Conservation (phyloP, 1,140 invertebrate genomes). For the Drosophila sproati region DNA sequence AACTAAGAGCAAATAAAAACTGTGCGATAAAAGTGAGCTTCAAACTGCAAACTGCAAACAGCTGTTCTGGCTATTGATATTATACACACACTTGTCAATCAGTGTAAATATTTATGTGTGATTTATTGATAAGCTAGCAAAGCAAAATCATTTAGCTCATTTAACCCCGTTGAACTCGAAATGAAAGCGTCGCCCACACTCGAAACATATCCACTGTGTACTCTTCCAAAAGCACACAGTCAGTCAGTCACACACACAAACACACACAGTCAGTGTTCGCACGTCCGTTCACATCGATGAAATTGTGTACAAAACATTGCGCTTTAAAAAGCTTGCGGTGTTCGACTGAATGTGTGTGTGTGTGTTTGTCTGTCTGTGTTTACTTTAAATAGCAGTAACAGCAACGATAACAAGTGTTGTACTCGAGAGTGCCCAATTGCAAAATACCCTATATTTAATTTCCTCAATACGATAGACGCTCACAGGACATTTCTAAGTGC, state of each 20-base stretch:
- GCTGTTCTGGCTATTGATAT: conserved; percentile 46
- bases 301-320: conserved; percentile 32
- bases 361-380: background rate
- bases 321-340: conserved; percentile 25
- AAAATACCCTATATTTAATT: no score
- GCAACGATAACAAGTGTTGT: conserved; percentile 26
- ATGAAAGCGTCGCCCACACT: conserved; percentile 37
- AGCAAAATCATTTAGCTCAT: conserved; percentile 28
- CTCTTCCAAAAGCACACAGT: conserved; percentile 1
- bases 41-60: conserved; percentile 58
- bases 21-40: conserved; percentile 25
- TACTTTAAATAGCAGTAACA: conserved; percentile 22
- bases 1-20: conserved; percentile 41
- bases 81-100: conserved; percentile 10
- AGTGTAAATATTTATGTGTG: conserved; percentile 44
- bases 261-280: conserved; percentile 36
- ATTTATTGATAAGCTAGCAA: conserved; percentile 36
- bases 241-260: background rate
- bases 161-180: conserved; percentile 40
- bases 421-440: background rate
- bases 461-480: no score
- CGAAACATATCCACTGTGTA: conserved; percentile 16
- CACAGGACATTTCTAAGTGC: no score
- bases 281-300: conserved; percentile 53
- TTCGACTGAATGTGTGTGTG: background rate